Base-by-base conservation (phyloP, 2,113 vertebrate genomes). In the Vicugna pacos region DNA sequence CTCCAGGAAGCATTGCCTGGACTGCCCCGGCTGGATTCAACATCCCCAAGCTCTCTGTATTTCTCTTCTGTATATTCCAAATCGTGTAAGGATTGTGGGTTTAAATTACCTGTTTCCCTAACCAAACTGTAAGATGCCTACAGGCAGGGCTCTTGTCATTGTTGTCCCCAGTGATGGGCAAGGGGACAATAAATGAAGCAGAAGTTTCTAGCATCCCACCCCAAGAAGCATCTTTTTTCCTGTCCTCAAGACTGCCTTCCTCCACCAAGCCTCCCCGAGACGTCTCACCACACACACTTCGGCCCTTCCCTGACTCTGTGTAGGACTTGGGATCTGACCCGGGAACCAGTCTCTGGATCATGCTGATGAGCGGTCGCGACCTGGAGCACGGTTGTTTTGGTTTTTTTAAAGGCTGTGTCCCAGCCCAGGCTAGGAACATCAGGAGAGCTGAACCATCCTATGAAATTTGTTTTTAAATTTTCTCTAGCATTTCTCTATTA, bases 381-480 rank as follows among this genome's bases (percentile, higher is more conserved):
- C 14, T 0, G 19, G 2, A 10, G 15, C 1, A 16, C 28, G 60
- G 15, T 38, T 3, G 0, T 14, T 48, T 42, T 0, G 0, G 12
- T 50, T 15, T 26, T 28, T 28, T 5, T 67, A 15, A 60, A 26
- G 10, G 2, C 30, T 69, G 10, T 12, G n/a, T 20, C 46, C 19
- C 15, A 24, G 70, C 8, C 17, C 38, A 67, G 9, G 14, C 32
- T 46, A 26, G 12, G 58, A 52, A 46, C 24, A 35, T 56, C 38
- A 38, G 77, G 77, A 54, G 62, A 70, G 24, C 5, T 17, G 70
- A 73, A n/a, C 10, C 52, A 11, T 14, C 24, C 30, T 84, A 52
- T 60, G 52, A 80, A 85, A 67, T 64, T 17, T 70, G 10, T 16
- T 77, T 84, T 94, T 52, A 46, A 35, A 72, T 75, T 92, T 88